A percentile compares a stretch with the other conserved stretches of the same genome.
Evolutionary conservation across 92 coral and sea anemone species (phyloP).

Genomic region (Palythoa caribaeorum): DNA sequence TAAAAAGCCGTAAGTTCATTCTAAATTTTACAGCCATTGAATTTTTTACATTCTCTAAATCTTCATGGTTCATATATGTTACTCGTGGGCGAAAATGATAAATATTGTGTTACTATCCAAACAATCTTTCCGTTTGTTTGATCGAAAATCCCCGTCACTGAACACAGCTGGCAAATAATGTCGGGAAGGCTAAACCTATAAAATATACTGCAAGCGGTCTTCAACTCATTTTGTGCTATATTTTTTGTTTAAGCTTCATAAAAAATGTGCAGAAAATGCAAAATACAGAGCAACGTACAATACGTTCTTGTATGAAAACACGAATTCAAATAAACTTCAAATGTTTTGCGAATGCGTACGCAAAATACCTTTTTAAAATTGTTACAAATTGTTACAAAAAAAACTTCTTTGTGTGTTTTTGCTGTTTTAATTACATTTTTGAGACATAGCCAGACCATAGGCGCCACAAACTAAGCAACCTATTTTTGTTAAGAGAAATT

Average conservation of each 20-base stretch:
- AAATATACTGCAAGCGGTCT: no score
- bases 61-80: neutral
- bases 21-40: neutral
- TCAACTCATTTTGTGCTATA: no score
- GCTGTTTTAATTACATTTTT: neutral
- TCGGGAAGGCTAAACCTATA: no score
- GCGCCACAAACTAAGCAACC: neutral
- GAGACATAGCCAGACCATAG: neutral
- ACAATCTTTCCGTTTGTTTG: neutral
- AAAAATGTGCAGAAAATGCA: no score
- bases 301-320: no score
- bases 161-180: no score
- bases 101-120: neutral
- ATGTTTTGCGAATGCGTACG: neutral
- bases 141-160: neutral
- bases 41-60: neutral
- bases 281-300: no score
- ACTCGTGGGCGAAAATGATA: neutral
- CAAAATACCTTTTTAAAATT: neutral
- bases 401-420: no score
- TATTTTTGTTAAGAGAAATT: neutral
- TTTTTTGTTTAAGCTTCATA: no score
- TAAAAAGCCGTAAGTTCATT: neutral
- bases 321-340: no score
- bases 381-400: neutral